Evolutionary conservation across 2,888 invertebrate genomes (phyloP).

Genomic region (Tyria jacobaeae): DNA sequence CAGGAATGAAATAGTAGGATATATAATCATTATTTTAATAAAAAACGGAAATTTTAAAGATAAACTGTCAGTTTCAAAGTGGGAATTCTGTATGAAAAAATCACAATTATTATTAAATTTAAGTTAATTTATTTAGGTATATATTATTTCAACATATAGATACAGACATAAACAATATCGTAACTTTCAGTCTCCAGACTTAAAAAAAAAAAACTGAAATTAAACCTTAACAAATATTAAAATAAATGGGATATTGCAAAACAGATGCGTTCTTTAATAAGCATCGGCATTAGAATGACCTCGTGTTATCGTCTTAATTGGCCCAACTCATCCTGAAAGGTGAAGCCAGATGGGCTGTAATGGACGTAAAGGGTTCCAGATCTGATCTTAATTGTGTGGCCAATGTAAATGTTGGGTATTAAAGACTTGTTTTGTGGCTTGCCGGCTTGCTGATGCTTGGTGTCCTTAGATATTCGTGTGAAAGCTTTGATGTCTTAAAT

Average conservation of each 20-base stretch:
- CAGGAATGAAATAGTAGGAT: too few species aligned
- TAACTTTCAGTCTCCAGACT: neutral
- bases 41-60: too few species aligned
- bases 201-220: neutral
- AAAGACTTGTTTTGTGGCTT: constrained; percentile 38
- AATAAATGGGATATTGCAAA: constrained; percentile 27
- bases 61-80: too few species aligned
- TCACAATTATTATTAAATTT: too few species aligned
- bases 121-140: too few species aligned
- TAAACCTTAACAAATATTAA: constrained; percentile 7
- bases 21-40: too few species aligned
- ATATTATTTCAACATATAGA: neutral
- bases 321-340: constrained; percentile 59
- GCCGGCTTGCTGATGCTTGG: constrained; percentile 9
- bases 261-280: constrained; percentile 37
- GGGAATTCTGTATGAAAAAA: too few species aligned
- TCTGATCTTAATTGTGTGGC: constrained; percentile 63
- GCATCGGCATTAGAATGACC: constrained; percentile 31
- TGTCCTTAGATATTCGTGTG: constrained; percentile 9
- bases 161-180: too few species aligned
- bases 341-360: constrained; percentile 58
- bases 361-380: constrained; percentile 54
- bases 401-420: constrained; percentile 50
- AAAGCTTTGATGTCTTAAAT: neutral
- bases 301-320: constrained; percentile 59